Conservation (phyloP, 2,888 invertebrate genomes). For the Pyrrhosoma nymphula region DNA sequence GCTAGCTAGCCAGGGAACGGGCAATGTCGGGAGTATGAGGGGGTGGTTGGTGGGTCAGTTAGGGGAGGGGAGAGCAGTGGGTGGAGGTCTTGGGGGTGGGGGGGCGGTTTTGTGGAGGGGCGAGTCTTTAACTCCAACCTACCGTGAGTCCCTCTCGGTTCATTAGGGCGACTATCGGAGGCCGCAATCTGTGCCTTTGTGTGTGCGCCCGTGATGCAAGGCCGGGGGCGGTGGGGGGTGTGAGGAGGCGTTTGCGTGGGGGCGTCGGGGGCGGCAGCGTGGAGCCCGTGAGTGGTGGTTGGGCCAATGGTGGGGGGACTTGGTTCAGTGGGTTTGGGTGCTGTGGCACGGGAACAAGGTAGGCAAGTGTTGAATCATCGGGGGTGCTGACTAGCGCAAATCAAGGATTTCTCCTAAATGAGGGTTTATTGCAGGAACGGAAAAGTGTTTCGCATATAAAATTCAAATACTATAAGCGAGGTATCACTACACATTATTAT, state of each 20-base stretch:
- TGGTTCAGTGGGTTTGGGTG: neutral
- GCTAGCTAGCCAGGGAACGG: neutral
- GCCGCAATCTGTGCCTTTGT: slow-evolving; percentile 63
- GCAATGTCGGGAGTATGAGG: neutral
- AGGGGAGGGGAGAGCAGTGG: neutral
- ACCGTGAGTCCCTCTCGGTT: slow-evolving; percentile 55
- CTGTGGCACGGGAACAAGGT: neutral
- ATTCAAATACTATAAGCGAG: too few relatives aligned
- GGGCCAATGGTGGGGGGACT: neutral
- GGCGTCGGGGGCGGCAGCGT: neutral
- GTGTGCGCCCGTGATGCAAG: neutral
- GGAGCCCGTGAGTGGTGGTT: neutral
- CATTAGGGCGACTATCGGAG: slow-evolving; percentile 60
- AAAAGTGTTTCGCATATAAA: too few relatives aligned
- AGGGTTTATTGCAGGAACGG: too few relatives aligned
- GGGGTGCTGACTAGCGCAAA: neutral
- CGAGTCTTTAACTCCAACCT: slow-evolving; percentile 35
- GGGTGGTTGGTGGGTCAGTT: neutral
- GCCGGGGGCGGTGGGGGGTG: neutral
- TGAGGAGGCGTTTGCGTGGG: neutral
- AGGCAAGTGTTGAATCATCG: neutral
- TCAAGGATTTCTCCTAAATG: neutral
- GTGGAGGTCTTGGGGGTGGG: neutral
- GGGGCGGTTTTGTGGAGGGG: neutral
- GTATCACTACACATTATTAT: too few relatives aligned